Conservation (phyloP, 2,888 invertebrate species). For the Gandaritis pyraliata region DNA sequence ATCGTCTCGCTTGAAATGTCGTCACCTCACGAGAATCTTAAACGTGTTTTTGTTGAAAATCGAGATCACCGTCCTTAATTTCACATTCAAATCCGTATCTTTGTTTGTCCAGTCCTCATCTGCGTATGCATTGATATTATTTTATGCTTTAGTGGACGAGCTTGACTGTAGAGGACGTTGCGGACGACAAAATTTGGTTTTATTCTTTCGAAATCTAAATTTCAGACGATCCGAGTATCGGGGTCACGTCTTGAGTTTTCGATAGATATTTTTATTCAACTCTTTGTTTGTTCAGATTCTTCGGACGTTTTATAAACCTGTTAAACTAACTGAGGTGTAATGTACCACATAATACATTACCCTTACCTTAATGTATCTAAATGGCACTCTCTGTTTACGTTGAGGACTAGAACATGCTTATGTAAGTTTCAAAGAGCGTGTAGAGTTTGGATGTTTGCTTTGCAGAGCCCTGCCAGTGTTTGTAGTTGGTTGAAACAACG, state of each 20-base stretch:
- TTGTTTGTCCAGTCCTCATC: constrained; percentile 75
- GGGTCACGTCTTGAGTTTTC: constrained; percentile 66
- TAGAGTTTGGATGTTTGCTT: constrained; percentile 47
- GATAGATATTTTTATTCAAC: constrained; percentile 68
- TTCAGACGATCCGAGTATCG: constrained; percentile 78
- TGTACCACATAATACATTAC: background rate
- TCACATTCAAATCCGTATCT: constrained; percentile 75
- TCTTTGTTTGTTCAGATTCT: constrained; percentile 53
- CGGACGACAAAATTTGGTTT: constrained; percentile 76
- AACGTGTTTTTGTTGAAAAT: constrained; percentile 69
- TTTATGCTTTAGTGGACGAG: constrained; percentile 62
- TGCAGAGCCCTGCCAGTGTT: constrained; percentile 43
- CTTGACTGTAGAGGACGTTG: constrained; percentile 69
- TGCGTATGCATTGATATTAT: constrained; percentile 72
- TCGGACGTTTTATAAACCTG: background rate
- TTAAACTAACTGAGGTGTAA: background rate
- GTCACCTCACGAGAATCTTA: constrained; percentile 47
- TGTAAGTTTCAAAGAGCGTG: constrained; percentile 28
- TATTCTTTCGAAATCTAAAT: constrained; percentile 76
- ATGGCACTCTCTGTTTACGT: constrained; percentile 51
- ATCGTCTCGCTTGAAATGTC: constrained; percentile 38
- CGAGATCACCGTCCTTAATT: constrained; percentile 69
- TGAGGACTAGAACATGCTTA: constrained; percentile 20
- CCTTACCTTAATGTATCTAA: too few relatives aligned
- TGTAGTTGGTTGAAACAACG: constrained; percentile 58